Percentiles rank a stretch among this genome's conserved stretches.
These are phyloP conservation scores for Odocoileus hemionus DNA, from an alignment of 2,113 vertebrate genomes.

Conservation along the genomic window DNA sequence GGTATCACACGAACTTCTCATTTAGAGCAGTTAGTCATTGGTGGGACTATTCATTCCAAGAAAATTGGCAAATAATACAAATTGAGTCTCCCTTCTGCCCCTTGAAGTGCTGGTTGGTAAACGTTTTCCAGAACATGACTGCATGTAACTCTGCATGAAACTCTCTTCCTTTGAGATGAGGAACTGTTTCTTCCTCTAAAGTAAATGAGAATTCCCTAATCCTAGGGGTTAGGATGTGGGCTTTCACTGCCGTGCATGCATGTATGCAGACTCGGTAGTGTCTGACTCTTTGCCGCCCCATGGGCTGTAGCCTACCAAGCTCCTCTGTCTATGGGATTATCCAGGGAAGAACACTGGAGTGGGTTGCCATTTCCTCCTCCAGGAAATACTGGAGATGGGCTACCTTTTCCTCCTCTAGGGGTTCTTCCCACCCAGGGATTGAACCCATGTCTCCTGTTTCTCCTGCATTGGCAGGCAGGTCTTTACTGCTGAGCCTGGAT, in stretches of 20 bases:
- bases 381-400: background rate
- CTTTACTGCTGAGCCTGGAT: background rate
- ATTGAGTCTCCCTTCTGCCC: background rate
- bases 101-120: background rate
- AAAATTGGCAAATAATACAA: background rate
- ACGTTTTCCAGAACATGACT: background rate
- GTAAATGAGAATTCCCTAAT: background rate
- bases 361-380: background rate
- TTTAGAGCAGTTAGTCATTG: background rate
- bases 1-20: background rate
- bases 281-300: background rate
- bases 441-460: background rate
- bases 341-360: background rate
- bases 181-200: background rate
- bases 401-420: background rate
- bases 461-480: background rate
- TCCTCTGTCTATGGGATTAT: background rate
- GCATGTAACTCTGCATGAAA: background rate
- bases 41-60: background rate
- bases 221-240: background rate
- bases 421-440: background rate
- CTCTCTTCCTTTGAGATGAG: background rate
- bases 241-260: background rate
- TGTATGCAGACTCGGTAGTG: background rate
- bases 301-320: background rate